phyloP scores from a whole-genome alignment of 2,888 invertebrate genomes.

The Dicyrtomina minuta region DNA sequence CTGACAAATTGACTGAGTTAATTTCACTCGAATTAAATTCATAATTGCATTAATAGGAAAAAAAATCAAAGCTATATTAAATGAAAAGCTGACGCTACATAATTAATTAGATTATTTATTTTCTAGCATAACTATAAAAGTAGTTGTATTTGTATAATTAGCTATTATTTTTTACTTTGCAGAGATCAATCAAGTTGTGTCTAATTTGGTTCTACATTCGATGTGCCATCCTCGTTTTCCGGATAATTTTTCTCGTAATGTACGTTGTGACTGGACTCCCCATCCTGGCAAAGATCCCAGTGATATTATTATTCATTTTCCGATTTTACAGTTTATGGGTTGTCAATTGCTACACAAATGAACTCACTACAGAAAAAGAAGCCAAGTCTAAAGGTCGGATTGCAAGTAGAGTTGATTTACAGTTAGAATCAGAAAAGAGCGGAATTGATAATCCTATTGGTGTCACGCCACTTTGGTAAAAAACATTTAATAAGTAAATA shows the following conservation, averaged over 20 bases:
- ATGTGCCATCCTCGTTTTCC: constrained; percentile 49
- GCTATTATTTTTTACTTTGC: no score
- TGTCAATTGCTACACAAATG: constrained; percentile 45
- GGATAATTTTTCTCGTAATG: constrained; percentile 45
- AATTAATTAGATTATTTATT: neutral
- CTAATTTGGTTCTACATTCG: constrained; percentile 51
- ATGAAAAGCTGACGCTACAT: no score
- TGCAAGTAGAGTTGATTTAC: neutral
- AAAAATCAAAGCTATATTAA: no score
- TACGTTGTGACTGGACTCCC: constrained; percentile 47
- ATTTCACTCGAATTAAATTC: no score
- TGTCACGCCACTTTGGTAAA: constrained; percentile 1
- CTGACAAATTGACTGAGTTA: no score
- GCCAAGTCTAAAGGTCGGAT: neutral
- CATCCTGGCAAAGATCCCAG: constrained; percentile 46
- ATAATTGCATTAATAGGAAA: no score
- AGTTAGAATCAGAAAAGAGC: neutral
- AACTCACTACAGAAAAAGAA: constrained; percentile 32
- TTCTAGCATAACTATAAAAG: no score
- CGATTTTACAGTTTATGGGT: constrained; percentile 50
- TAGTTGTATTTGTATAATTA: no score
- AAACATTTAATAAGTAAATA: neutral
- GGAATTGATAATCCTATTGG: neutral
- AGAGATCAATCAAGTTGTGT: constrained; percentile 45
- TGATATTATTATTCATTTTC: constrained; percentile 45